Base-by-base conservation (phyloP, 2,113 vertebrate genomes). In the Myotis brandtii region DNA sequence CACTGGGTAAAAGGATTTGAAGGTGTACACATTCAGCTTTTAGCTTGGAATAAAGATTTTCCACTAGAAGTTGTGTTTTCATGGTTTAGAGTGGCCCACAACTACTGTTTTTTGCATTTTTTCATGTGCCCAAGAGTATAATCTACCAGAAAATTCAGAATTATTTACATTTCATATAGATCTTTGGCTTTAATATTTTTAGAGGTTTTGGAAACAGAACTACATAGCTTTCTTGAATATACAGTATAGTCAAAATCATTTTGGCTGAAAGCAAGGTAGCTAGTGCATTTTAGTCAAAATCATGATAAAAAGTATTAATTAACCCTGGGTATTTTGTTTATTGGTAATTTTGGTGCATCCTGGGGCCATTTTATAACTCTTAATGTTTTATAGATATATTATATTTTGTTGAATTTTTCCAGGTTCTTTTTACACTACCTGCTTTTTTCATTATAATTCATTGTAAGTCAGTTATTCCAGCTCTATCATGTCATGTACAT, bases 171-270 rank as follows among this genome's bases (percentile, higher is more conserved):
- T 91, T 62, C 25, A 76, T 8, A 16, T n/a, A 34, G n/a, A 79
- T 14, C 40, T 79, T 86, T 79, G 81, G 40, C 37, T 90, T 94
- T 85, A 52, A 46, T 32, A 69, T 69, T 69, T 90, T 62, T 85
- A 72, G 40, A 70, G 25, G 12, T 62, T 62, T 70, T 32, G 23
- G 21, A 70, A 80, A 43, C 25, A 56, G 52, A 34, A 34, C 40
- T 37, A 72, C 1, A 54, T 52, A 73, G n/a, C 40, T 79, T 69
- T 30, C 17, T 62, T 91, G 73, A 86, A 64, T 54, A 54, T 64
- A 56, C 54, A 81, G 30, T 81, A 34, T 18, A 30, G 27, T 86
- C 7, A 54, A 86, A 73, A 73, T 72, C 34, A 73, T 72, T 86
- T 66, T 66, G 66, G 17, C 34, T 66, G 46, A 86, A 81, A 43